Percentiles rank a stretch among this genome's conserved stretches.
phyloP scores from a whole-genome alignment of 2,113 vertebrate species.

The Callorhinus ursinus region DNA sequence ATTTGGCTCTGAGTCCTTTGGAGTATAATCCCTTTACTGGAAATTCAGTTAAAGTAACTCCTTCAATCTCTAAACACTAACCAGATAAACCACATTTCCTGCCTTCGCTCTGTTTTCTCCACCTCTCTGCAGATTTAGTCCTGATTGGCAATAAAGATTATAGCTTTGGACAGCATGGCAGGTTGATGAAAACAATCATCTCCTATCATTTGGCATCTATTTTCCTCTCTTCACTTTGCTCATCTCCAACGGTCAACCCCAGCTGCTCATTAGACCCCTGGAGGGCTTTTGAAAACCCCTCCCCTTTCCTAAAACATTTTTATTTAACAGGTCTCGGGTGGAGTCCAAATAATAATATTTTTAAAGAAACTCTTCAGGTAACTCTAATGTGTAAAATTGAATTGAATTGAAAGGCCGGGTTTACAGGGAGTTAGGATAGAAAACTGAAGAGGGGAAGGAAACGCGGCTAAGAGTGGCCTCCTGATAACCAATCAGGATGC shows the following conservation, averaged over 20 bases:
- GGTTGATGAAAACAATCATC: not conserved
- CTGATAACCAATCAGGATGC: not conserved
- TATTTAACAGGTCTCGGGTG: not conserved
- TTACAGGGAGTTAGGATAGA: not conserved
- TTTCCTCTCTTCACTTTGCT: slow-evolving; percentile 7
- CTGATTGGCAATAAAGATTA: not conserved
- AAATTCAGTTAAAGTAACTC: slow-evolving; percentile 56
- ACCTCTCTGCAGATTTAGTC: not conserved
- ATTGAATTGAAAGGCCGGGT: not conserved
- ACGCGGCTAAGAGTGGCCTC: not conserved
- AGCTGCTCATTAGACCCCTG: not conserved
- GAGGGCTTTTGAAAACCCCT: not conserved
- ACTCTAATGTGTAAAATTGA: not conserved
- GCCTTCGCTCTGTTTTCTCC: not conserved
- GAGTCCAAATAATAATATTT: not conserved
- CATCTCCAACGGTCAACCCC: not conserved
- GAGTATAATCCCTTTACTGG: slow-evolving; percentile 37
- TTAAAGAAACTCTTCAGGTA: not conserved
- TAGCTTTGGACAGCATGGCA: not conserved
- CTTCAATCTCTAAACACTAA: not conserved
- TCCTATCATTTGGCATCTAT: not conserved
- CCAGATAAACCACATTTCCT: not conserved
- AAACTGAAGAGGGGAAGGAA: not conserved
- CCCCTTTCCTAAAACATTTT: not conserved
- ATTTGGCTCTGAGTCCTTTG: not conserved